These are phyloP conservation scores for Pampusana beccarii DNA, from an alignment of 2,113 vertebrate species.

Conservation along the genomic window DNA sequence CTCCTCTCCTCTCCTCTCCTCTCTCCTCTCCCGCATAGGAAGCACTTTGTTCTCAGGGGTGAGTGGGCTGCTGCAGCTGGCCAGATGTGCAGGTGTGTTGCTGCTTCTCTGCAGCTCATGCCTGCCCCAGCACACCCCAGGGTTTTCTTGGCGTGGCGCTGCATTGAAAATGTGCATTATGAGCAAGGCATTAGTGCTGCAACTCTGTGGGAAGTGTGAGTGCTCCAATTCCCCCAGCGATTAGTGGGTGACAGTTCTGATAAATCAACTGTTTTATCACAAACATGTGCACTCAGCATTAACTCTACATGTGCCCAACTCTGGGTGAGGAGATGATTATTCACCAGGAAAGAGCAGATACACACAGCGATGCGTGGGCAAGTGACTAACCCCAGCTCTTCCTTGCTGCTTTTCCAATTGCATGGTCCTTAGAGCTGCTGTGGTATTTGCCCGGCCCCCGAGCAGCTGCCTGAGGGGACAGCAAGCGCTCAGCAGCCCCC, in stretches of 20 bases:
- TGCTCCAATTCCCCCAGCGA: background rate
- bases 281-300: constrained; percentile 7
- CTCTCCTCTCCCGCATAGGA: background rate
- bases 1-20: no score
- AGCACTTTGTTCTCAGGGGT: background rate
- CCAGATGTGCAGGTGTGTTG: background rate
- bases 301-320: background rate
- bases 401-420: background rate
- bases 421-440: background rate
- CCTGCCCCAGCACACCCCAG: background rate
- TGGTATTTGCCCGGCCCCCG: background rate
- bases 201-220: background rate
- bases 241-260: constrained; percentile 40
- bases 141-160: background rate
- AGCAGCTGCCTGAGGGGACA: background rate
- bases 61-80: background rate
- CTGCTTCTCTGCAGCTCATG: background rate
- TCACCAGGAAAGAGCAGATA: background rate
- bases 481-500: background rate
- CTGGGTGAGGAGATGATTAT: background rate
- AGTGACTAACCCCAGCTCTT: background rate
- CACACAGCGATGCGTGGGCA: background rate
- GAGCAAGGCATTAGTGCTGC: background rate
- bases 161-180: background rate
- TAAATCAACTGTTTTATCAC: constrained; percentile 43